Percentiles rank a stretch among this genome's conserved stretches.
phyloP scores from a whole-genome alignment of 1,140 invertebrate genomes.

The Lucilia sericata region DNA sequence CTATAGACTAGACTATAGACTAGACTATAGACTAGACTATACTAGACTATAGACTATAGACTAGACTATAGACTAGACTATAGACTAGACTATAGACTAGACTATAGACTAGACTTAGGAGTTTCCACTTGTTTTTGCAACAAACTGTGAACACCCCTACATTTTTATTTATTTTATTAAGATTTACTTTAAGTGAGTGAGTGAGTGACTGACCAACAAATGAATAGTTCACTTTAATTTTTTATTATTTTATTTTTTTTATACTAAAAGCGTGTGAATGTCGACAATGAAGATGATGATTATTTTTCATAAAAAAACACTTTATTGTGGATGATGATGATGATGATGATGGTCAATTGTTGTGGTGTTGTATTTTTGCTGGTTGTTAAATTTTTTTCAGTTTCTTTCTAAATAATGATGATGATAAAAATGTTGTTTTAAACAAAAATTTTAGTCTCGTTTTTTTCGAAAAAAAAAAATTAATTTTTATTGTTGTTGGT shows the following conservation, averaged over 20 bases:
- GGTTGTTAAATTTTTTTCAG: no score
- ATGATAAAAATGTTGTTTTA: slow-evolving; percentile 24
- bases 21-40: no score
- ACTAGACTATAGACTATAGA: no score
- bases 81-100: no score
- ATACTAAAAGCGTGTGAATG: slow-evolving; percentile 26
- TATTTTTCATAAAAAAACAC: neutral
- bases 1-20: no score
- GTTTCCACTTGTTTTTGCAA: neutral
- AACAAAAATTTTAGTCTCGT: slow-evolving; percentile 20
- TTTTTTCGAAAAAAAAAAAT: slow-evolving; percentile 11
- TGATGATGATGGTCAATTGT: neutral
- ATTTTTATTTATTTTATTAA: neutral
- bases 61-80: no score
- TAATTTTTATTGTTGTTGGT: slow-evolving; percentile 14
- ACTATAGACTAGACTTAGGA: no score
- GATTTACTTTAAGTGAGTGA: neutral
- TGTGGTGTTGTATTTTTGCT: neutral
- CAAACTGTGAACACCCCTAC: neutral
- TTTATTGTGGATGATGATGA: neutral
- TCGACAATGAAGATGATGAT: slow-evolving; percentile 20
- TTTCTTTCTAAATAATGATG: neutral
- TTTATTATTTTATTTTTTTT: neutral
- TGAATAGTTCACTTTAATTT: slow-evolving; percentile 15
- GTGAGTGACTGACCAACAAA: slow-evolving; percentile 4